Evolutionary conservation across 2,888 invertebrate species (phyloP).

Genomic region (Tricholauxania praeusta): DNA sequence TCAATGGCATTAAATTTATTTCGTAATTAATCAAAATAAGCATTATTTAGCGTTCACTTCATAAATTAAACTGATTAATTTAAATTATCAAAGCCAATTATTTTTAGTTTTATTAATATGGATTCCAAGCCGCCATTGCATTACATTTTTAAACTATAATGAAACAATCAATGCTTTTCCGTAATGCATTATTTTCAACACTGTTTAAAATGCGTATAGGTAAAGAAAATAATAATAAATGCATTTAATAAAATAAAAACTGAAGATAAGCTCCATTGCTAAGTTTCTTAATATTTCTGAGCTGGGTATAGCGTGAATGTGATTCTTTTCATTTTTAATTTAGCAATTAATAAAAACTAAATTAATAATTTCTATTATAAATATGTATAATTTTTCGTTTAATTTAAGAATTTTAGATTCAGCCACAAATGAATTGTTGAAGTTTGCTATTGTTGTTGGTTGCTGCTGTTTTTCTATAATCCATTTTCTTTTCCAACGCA

Average conservation of each 20-base stretch:
- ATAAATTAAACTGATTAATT: too few species aligned
- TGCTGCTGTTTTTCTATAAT: neutral
- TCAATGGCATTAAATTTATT: too few species aligned
- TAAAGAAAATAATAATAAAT: constrained; percentile 10
- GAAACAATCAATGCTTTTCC: too few species aligned
- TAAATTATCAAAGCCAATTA: too few species aligned
- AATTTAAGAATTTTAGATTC: constrained; percentile 22
- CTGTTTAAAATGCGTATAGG: neutral
- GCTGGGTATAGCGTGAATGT: neutral
- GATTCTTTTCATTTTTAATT: constrained; percentile 24
- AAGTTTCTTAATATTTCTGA: neutral
- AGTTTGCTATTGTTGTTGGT: constrained; percentile 9
- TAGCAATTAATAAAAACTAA: constrained; percentile 38
- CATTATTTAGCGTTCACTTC: too few species aligned
- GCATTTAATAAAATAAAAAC: constrained; percentile 19
- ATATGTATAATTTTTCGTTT: constrained; percentile 33
- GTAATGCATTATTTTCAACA: neutral
- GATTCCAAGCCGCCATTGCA: too few species aligned
- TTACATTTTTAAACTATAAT: too few species aligned
- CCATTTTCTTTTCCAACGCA: too few species aligned
- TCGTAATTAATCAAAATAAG: too few species aligned
- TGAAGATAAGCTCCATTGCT: neutral
- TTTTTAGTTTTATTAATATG: too few species aligned
- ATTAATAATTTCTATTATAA: constrained; percentile 38
- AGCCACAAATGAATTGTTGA: constrained; percentile 10